These are phyloP conservation scores for Zele albiditarsus DNA, from an alignment of 2,888 invertebrate species.

Conservation along the genomic window DNA sequence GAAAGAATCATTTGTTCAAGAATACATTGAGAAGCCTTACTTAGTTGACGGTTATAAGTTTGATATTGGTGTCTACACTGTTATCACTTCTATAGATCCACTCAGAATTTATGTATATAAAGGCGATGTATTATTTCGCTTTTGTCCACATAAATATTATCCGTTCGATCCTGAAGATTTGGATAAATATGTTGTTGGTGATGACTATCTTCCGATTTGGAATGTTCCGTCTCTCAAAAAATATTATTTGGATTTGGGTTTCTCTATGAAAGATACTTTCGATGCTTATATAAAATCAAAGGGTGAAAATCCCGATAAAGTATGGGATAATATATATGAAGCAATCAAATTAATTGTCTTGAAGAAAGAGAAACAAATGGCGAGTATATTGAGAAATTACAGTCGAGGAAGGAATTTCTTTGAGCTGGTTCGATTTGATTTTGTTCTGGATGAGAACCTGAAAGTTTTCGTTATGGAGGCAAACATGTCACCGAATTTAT, in stretches of 20 bases:
- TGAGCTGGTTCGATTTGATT: constrained; percentile 95
- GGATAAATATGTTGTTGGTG: constrained; percentile 95
- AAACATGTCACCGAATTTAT: constrained; percentile 98
- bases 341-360: constrained; percentile 83
- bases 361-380: constrained; percentile 82
- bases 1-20: constrained; percentile 90
- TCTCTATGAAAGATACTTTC: constrained; percentile 90
- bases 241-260: constrained; percentile 82
- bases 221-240: constrained; percentile 85
- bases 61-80: constrained; percentile 96
- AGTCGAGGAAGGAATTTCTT: constrained; percentile 81
- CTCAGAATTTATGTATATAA: constrained; percentile 91
- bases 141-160: constrained; percentile 90
- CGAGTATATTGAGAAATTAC: constrained; percentile 75
- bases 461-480: constrained; percentile 94
- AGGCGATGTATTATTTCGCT: constrained; percentile 92
- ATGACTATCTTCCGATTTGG: constrained; percentile 96
- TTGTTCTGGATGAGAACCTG: constrained; percentile 90
- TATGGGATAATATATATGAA: constrained; percentile 88
- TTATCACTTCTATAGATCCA: constrained; percentile 92
- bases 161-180: constrained; percentile 87
- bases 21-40: constrained; percentile 90
- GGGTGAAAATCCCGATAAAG: constrained; percentile 81
- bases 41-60: constrained; percentile 95
- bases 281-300: constrained; percentile 81